Base-by-base conservation (phyloP, 2,113 vertebrate species). In the Chlamydotis undulata region DNA sequence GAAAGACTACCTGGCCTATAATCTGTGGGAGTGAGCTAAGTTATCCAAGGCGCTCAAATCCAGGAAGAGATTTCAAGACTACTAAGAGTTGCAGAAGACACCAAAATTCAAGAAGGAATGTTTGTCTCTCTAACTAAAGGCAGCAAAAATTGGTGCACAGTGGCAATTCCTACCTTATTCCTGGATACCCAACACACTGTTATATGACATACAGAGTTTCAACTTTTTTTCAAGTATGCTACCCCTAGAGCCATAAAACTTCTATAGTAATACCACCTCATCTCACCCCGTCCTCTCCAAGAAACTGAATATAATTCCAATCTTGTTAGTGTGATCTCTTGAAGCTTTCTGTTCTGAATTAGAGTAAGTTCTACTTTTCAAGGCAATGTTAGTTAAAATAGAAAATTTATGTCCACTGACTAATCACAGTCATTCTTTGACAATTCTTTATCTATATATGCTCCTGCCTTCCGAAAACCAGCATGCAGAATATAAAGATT, bases 121-220 rank as follows among this genome's bases (percentile, higher is more conserved):
- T 39, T 41, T 68, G 29, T 16, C 12, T 76, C 23, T 71, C 70
- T 76, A 59, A 83, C 11, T 64, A 52, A 69, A 83, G 26, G 14
- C 33, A 80, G 29, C 11, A 80, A 73, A 88, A 91, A 39, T 2
- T 33, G 39, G 28, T 23, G 53, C 19, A 55, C 5, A 4, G 9
- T 56, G 19, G 22, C 0, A 0, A 41, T 31, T 61, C 35, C 31
- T 2, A 25, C 49, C 14, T 49, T 85, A 68, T 8, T 77, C 67
- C 67, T 24, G 74, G 9, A 84, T 10, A 74, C 28, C 11, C 6
- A 77, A 57, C 22, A 47, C 13, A 25, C 45, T 47, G 10, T 47
- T 39, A 73, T 4, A 50, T 1, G 7, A 74, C 2, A 37, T 2
- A 68, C 0, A 0, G 28, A 60, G 19, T 68, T 84, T 19, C 49